A percentile compares a stretch with the other conserved stretches of the same genome.
Evolutionary conservation across 1,140 invertebrate species (phyloP).

Genomic region (Pararge aegeria): DNA sequence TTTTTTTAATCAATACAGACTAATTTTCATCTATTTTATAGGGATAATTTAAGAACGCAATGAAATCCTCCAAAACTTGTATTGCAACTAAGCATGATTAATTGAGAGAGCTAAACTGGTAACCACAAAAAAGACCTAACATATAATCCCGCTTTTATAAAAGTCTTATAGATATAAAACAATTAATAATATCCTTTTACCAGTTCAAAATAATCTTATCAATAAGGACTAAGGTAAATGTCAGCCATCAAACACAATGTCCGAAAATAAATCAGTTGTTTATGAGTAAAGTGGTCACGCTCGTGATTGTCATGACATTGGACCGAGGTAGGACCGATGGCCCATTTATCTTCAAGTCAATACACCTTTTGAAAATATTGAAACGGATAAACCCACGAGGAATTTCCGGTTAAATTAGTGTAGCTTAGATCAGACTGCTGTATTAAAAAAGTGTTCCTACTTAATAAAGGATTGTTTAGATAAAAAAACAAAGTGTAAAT

Average conservation of each 20-base stretch:
- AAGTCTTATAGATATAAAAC: not conserved
- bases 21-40: no score
- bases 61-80: no score
- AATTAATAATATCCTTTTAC: slow-evolving; percentile 23
- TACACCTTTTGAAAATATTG: slow-evolving; percentile 59
- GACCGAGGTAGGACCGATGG: slow-evolving; percentile 44
- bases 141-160: not conserved
- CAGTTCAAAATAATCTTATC: slow-evolving; percentile 38
- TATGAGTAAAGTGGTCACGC: slow-evolving; percentile 56
- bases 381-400: slow-evolving; percentile 49
- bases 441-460: no score
- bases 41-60: no score
- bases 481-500: no score
- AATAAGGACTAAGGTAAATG: slow-evolving; percentile 40
- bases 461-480: no score
- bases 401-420: slow-evolving; percentile 63
- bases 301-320: slow-evolving; percentile 68
- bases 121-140: not conserved
- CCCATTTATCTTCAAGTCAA: slow-evolving; percentile 57
- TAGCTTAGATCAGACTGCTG: no score
- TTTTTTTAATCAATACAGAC: no score
- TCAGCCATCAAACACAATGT: slow-evolving; percentile 52
- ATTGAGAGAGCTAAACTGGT: not conserved
- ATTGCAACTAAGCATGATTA: not conserved
- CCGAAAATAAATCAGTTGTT: slow-evolving; percentile 65